Percentiles rank a stretch among this genome's conserved stretches.
These are phyloP conservation scores for Echinarachnius parma DNA, from an alignment of 53 echinoderm and acorn worm genomes.

Conservation along the genomic window DNA sequence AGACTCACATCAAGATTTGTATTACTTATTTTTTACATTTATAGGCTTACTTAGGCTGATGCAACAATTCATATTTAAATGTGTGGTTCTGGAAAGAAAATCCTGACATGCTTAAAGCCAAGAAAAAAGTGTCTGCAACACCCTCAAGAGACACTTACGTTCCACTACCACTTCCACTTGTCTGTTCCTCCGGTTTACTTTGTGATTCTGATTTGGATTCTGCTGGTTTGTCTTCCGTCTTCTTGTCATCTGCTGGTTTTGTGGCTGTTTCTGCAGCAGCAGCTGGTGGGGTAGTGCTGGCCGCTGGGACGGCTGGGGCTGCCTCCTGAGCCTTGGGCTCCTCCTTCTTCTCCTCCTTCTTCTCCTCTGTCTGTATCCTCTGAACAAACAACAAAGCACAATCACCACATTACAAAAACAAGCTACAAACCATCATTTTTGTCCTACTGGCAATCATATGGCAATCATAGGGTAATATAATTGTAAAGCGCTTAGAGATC, in stretches of 20 bases:
- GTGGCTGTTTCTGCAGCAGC: conserved; percentile 28
- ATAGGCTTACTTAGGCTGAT: too few relatives aligned
- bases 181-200: conserved; percentile 2
- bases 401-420: too few relatives aligned
- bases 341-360: conserved; percentile 56
- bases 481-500: too few relatives aligned
- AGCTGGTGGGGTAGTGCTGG: conserved; percentile 34
- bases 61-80: too few relatives aligned
- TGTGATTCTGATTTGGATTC: conserved; percentile 26
- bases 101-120: too few relatives aligned
- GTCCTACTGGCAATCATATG: too few relatives aligned
- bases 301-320: conserved; percentile 47
- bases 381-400: background rate
- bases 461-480: too few relatives aligned
- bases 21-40: too few relatives aligned
- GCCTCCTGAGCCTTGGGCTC: conserved; percentile 63
- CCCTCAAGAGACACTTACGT: conserved; percentile 2
- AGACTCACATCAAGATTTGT: too few relatives aligned
- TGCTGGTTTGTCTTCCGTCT: conserved; percentile 31
- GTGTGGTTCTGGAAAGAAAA: too few relatives aligned
- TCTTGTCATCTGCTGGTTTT: conserved; percentile 57
- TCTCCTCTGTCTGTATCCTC: conserved; percentile 44
- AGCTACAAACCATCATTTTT: too few relatives aligned
- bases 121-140: too few relatives aligned
- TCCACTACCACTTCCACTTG: background rate